Percentiles rank a stretch among this genome's conserved stretches.
These are phyloP conservation scores for Andrena flavipes DNA, from an alignment of 2,888 invertebrate genomes.

Conservation along the genomic window DNA sequence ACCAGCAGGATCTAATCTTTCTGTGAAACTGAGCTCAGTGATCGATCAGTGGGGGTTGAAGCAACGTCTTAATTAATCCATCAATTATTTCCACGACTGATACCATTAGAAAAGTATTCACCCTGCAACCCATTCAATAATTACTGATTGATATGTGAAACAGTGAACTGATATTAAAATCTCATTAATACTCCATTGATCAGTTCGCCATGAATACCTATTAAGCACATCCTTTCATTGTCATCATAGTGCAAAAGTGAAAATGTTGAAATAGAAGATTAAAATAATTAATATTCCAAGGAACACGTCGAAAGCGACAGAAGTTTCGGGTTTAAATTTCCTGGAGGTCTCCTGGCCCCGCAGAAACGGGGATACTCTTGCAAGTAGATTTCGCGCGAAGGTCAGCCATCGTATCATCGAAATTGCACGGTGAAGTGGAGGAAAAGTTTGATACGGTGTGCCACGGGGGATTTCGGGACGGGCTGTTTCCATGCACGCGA, in stretches of 20 bases:
- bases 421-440: conserved; percentile 30
- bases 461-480: conserved; percentile 44
- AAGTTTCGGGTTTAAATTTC: not conserved
- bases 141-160: not conserved
- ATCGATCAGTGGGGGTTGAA: conserved; percentile 1
- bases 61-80: not conserved
- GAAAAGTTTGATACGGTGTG: conserved; percentile 51
- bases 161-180: too few relatives aligned
- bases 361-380: not conserved
- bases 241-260: not conserved
- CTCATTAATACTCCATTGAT: too few relatives aligned
- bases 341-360: too few relatives aligned
- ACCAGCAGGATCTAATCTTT: not conserved
- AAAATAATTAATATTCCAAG: not conserved
- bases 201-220: too few relatives aligned
- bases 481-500: conserved; percentile 58
- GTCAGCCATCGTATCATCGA: not conserved
- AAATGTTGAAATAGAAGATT: not conserved
- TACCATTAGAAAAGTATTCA: not conserved
- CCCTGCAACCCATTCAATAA: not conserved
- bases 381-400: not conserved
- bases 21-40: not conserved
- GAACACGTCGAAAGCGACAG: not conserved
- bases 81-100: not conserved
- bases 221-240: too few relatives aligned